Evolutionary conservation across 2,113 vertebrate genomes (phyloP).

Genomic region (Casuarius casuarius): DNA sequence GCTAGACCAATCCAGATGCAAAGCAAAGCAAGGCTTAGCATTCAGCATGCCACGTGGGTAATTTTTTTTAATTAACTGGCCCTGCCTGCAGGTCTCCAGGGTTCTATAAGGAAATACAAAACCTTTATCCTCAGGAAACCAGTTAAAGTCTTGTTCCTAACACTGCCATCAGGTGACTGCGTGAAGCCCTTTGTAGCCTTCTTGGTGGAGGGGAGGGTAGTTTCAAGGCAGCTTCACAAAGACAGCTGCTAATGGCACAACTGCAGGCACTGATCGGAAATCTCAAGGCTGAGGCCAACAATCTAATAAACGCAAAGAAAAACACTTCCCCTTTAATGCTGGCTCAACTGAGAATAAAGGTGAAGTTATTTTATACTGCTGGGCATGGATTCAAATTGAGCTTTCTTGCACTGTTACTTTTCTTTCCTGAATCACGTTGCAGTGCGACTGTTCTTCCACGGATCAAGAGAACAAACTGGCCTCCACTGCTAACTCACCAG

Average conservation of each 20-base stretch:
- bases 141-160: neutral
- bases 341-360: slow-evolving; percentile 17
- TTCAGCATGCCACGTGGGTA: neutral
- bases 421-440: neutral
- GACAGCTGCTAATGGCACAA: neutral
- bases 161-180: neutral
- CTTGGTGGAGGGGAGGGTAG: neutral
- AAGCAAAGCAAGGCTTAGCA: neutral
- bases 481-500: neutral
- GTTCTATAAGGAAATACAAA: neutral
- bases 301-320: neutral
- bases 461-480: neutral
- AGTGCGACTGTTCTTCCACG: neutral
- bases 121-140: neutral
- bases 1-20: neutral
- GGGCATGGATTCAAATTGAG: neutral
- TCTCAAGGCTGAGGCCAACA: neutral
- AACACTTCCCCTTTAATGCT: neutral
- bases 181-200: neutral
- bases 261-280: neutral
- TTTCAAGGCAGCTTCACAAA: neutral
- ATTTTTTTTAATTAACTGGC: neutral
- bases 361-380: neutral
- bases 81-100: neutral
- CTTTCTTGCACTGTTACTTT: neutral